phyloP scores from a whole-genome alignment of 2,797 vertebrate genomes.

The Lithobates sylvaticus region DNA sequence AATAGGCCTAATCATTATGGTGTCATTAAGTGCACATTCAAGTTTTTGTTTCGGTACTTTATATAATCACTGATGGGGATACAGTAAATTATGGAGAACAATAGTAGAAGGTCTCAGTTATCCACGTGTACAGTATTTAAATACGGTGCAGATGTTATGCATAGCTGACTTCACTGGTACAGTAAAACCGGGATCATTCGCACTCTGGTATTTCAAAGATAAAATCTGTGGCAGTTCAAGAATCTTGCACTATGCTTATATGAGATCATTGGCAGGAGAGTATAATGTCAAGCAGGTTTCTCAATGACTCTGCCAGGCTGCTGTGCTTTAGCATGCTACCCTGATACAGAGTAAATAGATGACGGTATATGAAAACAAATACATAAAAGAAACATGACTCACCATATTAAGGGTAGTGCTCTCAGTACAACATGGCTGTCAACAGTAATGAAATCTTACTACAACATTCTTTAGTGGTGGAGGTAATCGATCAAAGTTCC shows the following conservation, averaged over 20 bases:
- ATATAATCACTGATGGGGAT: slow-evolving; percentile 8
- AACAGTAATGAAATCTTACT: neutral
- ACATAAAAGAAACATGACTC: neutral
- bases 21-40: neutral
- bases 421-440: neutral
- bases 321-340: neutral
- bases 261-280: slow-evolving; percentile 12
- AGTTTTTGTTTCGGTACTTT: neutral
- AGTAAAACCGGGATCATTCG: slow-evolving; percentile 11
- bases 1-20: neutral
- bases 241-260: neutral
- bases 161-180: slow-evolving; percentile 23
- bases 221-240: slow-evolving; percentile 14
- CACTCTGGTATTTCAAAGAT: slow-evolving; percentile 24
- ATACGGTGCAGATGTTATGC: slow-evolving; percentile 47
- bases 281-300: slow-evolving; percentile 20
- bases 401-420: neutral
- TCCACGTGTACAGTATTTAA: slow-evolving; percentile 49
- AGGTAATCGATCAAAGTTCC: neutral
- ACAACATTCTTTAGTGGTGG: neutral
- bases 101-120: slow-evolving; percentile 26
- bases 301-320: neutral
- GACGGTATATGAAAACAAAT: neutral
- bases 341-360: neutral
- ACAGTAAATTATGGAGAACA: slow-evolving; percentile 17